phyloP scores from a whole-genome alignment of 2,113 vertebrate species.

The Eptesicus fuscus region DNA sequence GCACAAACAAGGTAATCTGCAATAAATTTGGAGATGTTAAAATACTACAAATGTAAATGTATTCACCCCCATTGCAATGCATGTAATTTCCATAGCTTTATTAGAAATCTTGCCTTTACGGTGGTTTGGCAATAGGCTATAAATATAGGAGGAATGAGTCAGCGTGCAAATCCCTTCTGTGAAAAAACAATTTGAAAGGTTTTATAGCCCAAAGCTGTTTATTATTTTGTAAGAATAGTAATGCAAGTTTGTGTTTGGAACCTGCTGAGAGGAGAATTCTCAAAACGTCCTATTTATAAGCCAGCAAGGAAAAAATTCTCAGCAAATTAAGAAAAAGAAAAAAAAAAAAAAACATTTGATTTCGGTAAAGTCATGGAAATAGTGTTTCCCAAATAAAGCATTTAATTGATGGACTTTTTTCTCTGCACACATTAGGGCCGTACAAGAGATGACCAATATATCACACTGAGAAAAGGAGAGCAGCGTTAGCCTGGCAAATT shows the following conservation, averaged over 20 bases:
- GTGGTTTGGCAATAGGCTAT: conserved; percentile 81
- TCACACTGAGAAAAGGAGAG: conserved; percentile 23
- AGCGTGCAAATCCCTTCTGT: conserved; percentile 85
- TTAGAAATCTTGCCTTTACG: conserved; percentile 83
- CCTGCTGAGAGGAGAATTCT: conserved; percentile 82
- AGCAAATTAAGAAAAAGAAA: conserved; percentile 30
- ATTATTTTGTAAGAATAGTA: conserved; percentile 84
- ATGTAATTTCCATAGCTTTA: conserved; percentile 86
- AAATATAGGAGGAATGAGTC: conserved; percentile 86
- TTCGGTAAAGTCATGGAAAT: conserved; percentile 49
- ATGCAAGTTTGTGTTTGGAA: conserved; percentile 83
- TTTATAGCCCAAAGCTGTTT: conserved; percentile 86
- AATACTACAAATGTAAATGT: conserved; percentile 86
- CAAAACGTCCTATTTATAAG: conserved; percentile 76
- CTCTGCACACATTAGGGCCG: conserved; percentile 21
- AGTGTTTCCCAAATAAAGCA: conserved; percentile 48
- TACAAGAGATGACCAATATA: conserved; percentile 36
- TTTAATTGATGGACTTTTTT: conserved; percentile 49
- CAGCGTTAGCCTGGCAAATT: neutral
- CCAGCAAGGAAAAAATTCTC: conserved; percentile 21
- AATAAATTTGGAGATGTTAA: conserved; percentile 87
- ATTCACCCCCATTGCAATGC: conserved; percentile 83
- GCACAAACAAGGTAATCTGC: conserved; percentile 89
- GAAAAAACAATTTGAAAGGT: conserved; percentile 82
- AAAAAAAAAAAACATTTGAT: neutral